Evolutionary conservation across 2,113 vertebrate genomes (phyloP).

Genomic region (Phylloscopus whistleri): DNA sequence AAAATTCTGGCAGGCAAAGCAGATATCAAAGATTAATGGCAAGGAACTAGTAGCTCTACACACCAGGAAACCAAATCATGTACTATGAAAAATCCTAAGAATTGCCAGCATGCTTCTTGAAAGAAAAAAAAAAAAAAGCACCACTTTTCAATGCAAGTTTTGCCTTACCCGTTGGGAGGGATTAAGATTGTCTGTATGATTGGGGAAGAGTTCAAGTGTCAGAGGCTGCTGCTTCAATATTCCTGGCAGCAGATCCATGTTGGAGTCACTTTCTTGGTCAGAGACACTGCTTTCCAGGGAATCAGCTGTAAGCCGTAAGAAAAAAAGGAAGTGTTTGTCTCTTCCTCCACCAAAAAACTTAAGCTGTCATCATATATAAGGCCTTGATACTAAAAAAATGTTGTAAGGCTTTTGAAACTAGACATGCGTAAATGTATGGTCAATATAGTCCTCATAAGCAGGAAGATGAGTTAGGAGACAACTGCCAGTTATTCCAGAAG

Average conservation of each 20-base stretch:
- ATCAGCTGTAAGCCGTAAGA: constrained; percentile 76
- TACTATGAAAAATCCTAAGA: neutral
- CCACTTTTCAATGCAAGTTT: neutral
- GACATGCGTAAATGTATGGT: neutral
- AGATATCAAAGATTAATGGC: neutral
- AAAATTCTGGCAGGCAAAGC: neutral
- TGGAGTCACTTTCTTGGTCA: constrained; percentile 87
- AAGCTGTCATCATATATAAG: neutral
- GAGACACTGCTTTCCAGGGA: constrained; percentile 88
- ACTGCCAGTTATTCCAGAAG: neutral
- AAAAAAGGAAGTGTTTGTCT: neutral
- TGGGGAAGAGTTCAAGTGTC: constrained; percentile 92
- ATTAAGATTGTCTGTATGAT: constrained; percentile 88
- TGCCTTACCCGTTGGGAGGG: constrained; percentile 85
- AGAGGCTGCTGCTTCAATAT: constrained; percentile 85
- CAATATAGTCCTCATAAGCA: neutral
- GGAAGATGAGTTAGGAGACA: neutral
- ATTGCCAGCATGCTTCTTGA: neutral
- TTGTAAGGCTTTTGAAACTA: neutral
- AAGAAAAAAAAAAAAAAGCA: neutral
- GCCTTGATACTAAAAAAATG: neutral
- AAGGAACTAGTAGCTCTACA: neutral
- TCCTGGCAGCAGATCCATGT: constrained; percentile 84
- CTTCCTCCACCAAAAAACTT: neutral
- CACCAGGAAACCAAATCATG: neutral